These are phyloP conservation scores for Corythornis madagascariensis DNA, from an alignment of 2,113 vertebrate genomes.

Conservation along the genomic window DNA sequence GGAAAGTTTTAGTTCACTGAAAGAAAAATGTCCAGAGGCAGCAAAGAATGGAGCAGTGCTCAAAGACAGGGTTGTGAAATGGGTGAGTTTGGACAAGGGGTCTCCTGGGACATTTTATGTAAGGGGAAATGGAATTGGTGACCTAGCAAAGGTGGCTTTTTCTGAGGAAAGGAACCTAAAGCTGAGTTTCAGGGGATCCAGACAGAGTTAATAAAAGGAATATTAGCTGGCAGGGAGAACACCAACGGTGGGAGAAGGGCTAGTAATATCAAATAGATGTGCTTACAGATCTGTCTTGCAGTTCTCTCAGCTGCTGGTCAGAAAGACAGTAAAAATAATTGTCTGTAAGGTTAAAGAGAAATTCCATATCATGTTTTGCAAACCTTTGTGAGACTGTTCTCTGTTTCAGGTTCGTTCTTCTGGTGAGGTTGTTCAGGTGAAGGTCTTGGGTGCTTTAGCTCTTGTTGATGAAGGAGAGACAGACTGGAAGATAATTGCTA, in stretches of 20 bases:
- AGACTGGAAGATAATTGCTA: slow-evolving; percentile 97
- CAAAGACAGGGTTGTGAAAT: not conserved
- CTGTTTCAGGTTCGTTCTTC: slow-evolving; percentile 81
- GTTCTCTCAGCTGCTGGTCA: not conserved
- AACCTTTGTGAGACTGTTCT: not conserved
- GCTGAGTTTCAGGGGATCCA: not conserved
- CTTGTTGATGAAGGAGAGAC: slow-evolving; percentile 95
- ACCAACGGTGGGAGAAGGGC: not conserved
- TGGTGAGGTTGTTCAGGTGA: slow-evolving; percentile 91
- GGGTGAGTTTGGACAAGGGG: not conserved
- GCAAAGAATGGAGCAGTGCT: not conserved
- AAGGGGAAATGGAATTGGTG: not conserved
- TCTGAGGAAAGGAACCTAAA: not conserved
- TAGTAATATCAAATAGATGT: not conserved
- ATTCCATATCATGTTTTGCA: not conserved
- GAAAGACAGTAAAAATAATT: not conserved
- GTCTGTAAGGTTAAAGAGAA: not conserved
- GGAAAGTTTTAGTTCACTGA: not conserved
- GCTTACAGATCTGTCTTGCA: not conserved
- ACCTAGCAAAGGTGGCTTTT: not conserved
- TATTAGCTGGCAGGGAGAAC: not conserved
- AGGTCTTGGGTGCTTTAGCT: slow-evolving; percentile 90
- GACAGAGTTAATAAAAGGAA: not conserved
- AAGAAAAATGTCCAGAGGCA: not conserved
- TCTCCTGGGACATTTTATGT: not conserved